Percentiles rank a stretch among this genome's conserved stretches.
Evolutionary conservation across 2,888 invertebrate species (phyloP).

Genomic region (Ochropleura plecta): DNA sequence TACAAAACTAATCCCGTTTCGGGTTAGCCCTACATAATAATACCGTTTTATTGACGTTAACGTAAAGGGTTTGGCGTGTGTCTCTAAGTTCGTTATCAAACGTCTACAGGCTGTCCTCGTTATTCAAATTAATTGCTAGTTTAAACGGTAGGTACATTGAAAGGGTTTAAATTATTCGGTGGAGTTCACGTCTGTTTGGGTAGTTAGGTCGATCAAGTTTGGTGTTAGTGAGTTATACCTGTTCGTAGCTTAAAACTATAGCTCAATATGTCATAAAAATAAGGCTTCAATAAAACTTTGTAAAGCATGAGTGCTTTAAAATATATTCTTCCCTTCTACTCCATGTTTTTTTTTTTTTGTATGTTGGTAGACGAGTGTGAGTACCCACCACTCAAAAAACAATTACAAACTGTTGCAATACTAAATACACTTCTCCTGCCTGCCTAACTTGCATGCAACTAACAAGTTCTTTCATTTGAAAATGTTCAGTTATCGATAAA

Average conservation of each 20-base stretch:
- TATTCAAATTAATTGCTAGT: constrained; percentile 65
- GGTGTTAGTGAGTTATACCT: neutral
- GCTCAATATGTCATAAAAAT: neutral
- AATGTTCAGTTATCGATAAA: neutral
- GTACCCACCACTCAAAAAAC: neutral
- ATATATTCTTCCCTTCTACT: neutral
- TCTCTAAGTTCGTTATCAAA: constrained; percentile 63
- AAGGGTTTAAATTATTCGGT: constrained; percentile 51
- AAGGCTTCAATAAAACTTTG: neutral
- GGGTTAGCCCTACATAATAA: constrained; percentile 62
- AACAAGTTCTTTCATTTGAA: neutral
- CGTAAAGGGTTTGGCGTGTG: constrained; percentile 60
- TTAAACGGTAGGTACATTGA: constrained; percentile 48
- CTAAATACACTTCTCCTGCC: neutral
- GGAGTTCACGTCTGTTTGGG: constrained; percentile 25
- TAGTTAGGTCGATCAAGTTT: constrained; percentile 11
- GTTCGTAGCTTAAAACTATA: neutral
- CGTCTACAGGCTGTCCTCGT: constrained; percentile 59
- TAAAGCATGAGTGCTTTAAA: neutral
- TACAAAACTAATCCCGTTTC: constrained; percentile 63
- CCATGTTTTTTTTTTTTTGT: neutral
- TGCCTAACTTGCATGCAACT: neutral
- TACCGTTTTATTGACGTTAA: constrained; percentile 64
- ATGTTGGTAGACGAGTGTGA: neutral
- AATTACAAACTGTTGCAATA: neutral